Percentiles rank a stretch among this genome's conserved stretches.
Evolutionary conservation across 2,888 invertebrate species (phyloP).

Genomic region (Labia minor): DNA sequence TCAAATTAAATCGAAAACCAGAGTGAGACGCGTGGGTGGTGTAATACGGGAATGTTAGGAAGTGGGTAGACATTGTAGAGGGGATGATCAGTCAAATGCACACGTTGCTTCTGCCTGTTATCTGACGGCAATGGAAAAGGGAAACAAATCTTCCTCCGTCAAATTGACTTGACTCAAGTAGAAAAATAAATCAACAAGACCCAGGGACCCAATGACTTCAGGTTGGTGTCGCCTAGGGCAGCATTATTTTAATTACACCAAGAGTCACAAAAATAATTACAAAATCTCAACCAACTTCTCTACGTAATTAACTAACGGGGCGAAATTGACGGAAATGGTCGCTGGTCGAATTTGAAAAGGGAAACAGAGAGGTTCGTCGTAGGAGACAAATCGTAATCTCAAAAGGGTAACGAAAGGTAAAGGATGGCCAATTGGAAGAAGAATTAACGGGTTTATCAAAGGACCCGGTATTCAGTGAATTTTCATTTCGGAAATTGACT

Average conservation of each 20-base stretch:
- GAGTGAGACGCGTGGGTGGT: no score
- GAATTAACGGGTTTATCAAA: no score
- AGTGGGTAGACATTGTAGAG: no score
- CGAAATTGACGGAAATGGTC: conserved; percentile 1
- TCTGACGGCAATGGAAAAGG: neutral
- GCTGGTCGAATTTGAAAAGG: conserved; percentile 8
- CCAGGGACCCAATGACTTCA: neutral
- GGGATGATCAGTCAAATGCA: conserved; percentile 1
- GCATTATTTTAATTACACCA: conserved; percentile 13
- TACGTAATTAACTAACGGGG: neutral
- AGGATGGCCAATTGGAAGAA: no score
- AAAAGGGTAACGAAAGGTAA: no score
- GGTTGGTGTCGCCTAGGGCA: neutral
- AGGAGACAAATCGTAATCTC: neutral
- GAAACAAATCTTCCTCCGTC: conserved; percentile 3
- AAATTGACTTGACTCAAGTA: conserved; percentile 3
- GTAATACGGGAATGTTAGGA: no score
- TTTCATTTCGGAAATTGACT: no score
- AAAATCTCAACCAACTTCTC: neutral
- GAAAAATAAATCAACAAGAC: conserved; percentile 5
- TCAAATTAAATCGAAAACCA: no score
- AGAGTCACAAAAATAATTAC: conserved; percentile 7
- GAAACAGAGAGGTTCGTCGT: neutral
- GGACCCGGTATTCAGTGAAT: no score
- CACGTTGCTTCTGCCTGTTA: neutral